These are phyloP conservation scores for Brienomyrus longianalis DNA, from an alignment of 2,113 vertebrate genomes.

Conservation along the genomic window DNA sequence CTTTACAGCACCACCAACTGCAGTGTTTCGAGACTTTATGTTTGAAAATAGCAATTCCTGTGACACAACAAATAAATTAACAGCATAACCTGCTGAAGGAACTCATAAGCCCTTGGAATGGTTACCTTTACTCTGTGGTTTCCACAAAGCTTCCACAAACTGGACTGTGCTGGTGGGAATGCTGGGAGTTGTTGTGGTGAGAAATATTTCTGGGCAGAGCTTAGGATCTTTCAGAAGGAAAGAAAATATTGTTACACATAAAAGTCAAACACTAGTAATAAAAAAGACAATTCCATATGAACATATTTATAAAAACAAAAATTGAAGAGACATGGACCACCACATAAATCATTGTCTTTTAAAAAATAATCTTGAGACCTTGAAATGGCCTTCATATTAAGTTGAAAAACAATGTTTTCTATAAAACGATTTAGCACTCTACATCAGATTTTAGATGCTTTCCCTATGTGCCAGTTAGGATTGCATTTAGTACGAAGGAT, in stretches of 20 bases:
- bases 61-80: too few relatives aligned
- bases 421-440: too few relatives aligned
- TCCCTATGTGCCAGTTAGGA: neutral
- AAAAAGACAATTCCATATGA: too few relatives aligned
- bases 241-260: neutral
- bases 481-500: neutral
- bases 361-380: too few relatives aligned
- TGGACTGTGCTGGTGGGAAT: neutral
- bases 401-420: too few relatives aligned
- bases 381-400: too few relatives aligned
- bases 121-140: neutral
- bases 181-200: neutral
- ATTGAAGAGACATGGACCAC: too few relatives aligned
- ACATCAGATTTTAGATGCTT: neutral
- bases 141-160: neutral
- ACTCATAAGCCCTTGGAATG: neutral
- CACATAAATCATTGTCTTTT: too few relatives aligned
- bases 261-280: neutral
- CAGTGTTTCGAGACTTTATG: too few relatives aligned
- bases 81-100: neutral
- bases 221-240: neutral
- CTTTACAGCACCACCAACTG: too few relatives aligned
- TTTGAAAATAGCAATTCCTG: too few relatives aligned
- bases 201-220: neutral
- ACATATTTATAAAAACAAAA: too few relatives aligned